Base-by-base conservation (phyloP, 2,888 invertebrate genomes). In the Hirtodrosophila cameraria region DNA sequence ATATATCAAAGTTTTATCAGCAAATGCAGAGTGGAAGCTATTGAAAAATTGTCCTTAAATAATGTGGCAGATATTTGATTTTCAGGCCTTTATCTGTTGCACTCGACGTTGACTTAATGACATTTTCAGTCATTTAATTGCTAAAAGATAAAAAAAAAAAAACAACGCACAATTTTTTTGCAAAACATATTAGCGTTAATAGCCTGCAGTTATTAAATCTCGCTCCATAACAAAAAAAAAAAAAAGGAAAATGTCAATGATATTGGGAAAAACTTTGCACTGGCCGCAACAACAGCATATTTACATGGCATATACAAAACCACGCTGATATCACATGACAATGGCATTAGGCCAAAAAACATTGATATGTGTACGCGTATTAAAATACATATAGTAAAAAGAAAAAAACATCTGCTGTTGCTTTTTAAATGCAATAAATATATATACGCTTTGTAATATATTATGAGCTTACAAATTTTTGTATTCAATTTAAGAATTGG, bases 61-160 rank as follows among this genome's bases (percentile, higher is more conserved):
- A 33, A 50, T 46, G 15, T 39, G 23, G n/a, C 33, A 46, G 53
- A 49, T 64, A 58, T 69, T 41, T 59, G 53, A 35, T 66, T 43
- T 60, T 52, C 33, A 33, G 63, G 45, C 41, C 35, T 45, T 69
- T 73, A 72, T 72, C 38, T 49, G 52, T 25, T 43, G 41, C 55
- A 41, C 39, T 57, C 54, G 35, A 28, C 28, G 59, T 52, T 70
- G 70, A 65, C 52, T 71, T 61, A 71, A 67, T 71, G 70, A 58
- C 81, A 67, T 70, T 81, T 81, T 31, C 59, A 67, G 67, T 60
- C 78, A 81, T 78, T 64, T 68, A 67, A 71, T 46, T 46, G 55
- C 41, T 27, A 15, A 31, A 45, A 61, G 50, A 48, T 53, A 59
- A 43, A 13, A 33, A 42, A 36, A 28, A 59, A 43, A 33, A 30